Evolutionary conservation across 1,140 invertebrate species (phyloP).

Genomic region (Augochlora pura): DNA sequence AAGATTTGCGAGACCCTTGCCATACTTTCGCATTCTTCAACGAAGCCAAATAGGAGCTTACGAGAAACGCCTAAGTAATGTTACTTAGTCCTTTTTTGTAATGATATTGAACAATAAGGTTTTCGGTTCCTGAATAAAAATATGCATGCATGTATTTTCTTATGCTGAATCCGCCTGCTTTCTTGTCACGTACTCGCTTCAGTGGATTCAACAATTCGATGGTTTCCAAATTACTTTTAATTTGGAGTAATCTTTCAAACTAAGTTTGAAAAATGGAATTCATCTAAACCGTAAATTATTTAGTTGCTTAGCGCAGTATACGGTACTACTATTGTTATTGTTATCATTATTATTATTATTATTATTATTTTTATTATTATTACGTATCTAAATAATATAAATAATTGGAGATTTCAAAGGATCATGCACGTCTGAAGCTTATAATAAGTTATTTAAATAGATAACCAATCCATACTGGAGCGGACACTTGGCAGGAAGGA

Average conservation of each 20-base stretch:
- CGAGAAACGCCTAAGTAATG: constrained; percentile 24
- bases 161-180: constrained; percentile 7
- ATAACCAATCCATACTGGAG: not conserved
- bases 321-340: no score
- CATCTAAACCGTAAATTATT: not conserved
- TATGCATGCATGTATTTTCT: constrained; percentile 24
- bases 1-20: constrained; percentile 26
- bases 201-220: not conserved
- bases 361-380: not conserved
- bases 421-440: no score
- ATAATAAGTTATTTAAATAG: no score
- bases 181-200: not conserved
- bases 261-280: not conserved
- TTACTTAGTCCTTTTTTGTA: constrained; percentile 42
- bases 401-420: not conserved
- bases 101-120: constrained; percentile 43
- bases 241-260: no score
- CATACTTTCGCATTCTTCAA: constrained; percentile 42
- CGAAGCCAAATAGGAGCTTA: constrained; percentile 50
- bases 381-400: not conserved
- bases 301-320: not conserved
- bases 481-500: not conserved
- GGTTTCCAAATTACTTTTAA: not conserved
- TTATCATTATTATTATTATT: no score
- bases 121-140: constrained; percentile 42